These are phyloP conservation scores for Eufriesea mexicana DNA, from an alignment of 1,140 invertebrate species.

Conservation along the genomic window DNA sequence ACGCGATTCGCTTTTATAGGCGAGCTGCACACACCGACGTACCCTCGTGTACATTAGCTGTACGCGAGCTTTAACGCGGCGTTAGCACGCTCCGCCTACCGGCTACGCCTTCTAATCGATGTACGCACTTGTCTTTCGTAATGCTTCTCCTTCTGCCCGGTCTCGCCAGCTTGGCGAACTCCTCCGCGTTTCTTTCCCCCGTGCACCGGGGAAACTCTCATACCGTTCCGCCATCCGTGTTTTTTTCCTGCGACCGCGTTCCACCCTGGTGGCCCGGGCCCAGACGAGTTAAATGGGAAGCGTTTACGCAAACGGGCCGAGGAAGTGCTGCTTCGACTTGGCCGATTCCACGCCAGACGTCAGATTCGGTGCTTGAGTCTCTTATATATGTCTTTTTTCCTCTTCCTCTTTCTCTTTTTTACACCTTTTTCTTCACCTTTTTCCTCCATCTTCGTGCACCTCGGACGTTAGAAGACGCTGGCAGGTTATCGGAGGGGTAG, in stretches of 20 bases:
- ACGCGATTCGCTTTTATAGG: constrained; percentile 28
- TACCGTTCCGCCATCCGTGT: constrained; percentile 17
- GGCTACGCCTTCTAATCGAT: constrained; percentile 72
- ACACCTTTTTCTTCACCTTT: too few species aligned
- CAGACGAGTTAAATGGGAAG: background rate
- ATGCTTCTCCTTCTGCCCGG: constrained; percentile 39
- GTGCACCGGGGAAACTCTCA: constrained; percentile 12
- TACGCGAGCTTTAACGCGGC: constrained; percentile 60
- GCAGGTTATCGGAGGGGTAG: too few species aligned
- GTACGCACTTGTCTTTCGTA: constrained; percentile 62
- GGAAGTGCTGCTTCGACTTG: background rate
- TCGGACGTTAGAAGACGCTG: too few species aligned
- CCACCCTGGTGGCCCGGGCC: constrained; percentile 3
- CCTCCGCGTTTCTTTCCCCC: background rate
- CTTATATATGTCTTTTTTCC: background rate
- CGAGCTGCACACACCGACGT: constrained; percentile 28
- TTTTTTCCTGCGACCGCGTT: background rate
- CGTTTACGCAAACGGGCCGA: constrained; percentile 19
- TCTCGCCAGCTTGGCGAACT: background rate
- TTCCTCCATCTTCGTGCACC: too few species aligned
- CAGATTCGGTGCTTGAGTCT: background rate
- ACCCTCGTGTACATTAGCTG: constrained; percentile 43
- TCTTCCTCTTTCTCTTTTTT: background rate
- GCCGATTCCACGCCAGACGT: too few species aligned
- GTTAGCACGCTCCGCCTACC: constrained; percentile 69